These are phyloP conservation scores for Triplophysa rosa DNA, from an alignment of 2,113 vertebrate genomes.

Conservation along the genomic window DNA sequence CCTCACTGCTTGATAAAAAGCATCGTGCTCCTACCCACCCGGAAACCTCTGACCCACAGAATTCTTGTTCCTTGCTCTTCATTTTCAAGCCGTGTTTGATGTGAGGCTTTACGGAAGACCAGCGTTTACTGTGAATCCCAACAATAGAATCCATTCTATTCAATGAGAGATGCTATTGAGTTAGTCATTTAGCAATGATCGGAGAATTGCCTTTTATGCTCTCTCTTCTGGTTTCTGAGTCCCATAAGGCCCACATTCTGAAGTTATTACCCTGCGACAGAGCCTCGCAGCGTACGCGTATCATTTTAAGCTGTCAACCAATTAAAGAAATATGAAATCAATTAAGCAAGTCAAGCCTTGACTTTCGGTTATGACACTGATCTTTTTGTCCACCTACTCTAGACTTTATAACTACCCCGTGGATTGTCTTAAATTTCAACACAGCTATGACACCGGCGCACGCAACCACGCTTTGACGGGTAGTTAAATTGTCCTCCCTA, in stretches of 20 bases:
- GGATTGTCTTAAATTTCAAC: conserved; percentile 9
- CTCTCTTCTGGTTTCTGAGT: not conserved
- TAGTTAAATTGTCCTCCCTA: conserved; percentile 2
- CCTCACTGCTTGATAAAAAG: conserved; percentile 40
- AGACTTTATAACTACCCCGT: not conserved
- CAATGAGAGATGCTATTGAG: conserved; percentile 32
- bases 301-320: not conserved
- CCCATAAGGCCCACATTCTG: not conserved
- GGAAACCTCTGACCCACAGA: conserved; percentile 10
- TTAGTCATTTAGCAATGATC: conserved; percentile 26
- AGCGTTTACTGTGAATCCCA: conserved; percentile 37
- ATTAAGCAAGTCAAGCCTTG: not conserved
- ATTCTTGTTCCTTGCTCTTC: conserved; percentile 36
- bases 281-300: not conserved
- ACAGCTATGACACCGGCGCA: not conserved
- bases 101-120: conserved; percentile 23
- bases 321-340: conserved; percentile 1
- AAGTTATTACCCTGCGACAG: not conserved
- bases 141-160: conserved; percentile 56
- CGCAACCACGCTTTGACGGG: not conserved
- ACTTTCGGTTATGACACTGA: not conserved
- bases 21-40: conserved; percentile 28
- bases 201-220: conserved; percentile 7
- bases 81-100: conserved; percentile 42
- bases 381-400: not conserved